A percentile compares a stretch with the other conserved stretches of the same genome.
These are phyloP conservation scores for Coryphaenoides rupestris DNA, from an alignment of 2,113 vertebrate genomes.

Conservation along the genomic window DNA sequence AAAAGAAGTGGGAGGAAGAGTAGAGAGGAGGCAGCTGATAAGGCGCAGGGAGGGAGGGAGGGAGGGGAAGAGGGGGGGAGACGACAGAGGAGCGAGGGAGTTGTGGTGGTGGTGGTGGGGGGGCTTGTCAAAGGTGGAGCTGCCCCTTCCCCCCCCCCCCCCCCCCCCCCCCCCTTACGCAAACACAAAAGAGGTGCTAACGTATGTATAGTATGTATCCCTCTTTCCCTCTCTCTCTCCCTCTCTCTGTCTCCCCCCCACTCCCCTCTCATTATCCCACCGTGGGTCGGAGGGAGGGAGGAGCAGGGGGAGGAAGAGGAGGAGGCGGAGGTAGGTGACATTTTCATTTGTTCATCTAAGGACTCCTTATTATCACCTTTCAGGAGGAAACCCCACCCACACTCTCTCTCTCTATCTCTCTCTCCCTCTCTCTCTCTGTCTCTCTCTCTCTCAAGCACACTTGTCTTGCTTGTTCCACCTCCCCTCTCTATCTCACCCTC, in stretches of 20 bases:
- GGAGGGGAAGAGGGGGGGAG: conserved; percentile 8
- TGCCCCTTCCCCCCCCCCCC: too few relatives aligned
- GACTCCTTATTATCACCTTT: conserved; percentile 72
- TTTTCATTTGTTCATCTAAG: conserved; percentile 71
- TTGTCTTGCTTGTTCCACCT: background rate
- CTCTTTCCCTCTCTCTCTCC: too few relatives aligned
- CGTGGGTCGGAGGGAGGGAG: conserved; percentile 38
- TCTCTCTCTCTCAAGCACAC: conserved; percentile 20
- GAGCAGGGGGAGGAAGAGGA: background rate
- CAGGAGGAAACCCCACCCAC: conserved; percentile 48
- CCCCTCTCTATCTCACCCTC: background rate
- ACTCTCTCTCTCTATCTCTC: background rate
- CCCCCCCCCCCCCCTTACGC: too few relatives aligned
- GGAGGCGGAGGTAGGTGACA: conserved; percentile 38
- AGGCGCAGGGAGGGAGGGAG: conserved; percentile 17
- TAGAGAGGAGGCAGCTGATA: conserved; percentile 17
- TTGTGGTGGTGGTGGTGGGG: conserved; percentile 46
- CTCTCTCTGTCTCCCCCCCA: too few relatives aligned
- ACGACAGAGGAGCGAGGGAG: too few relatives aligned
- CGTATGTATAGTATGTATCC: too few relatives aligned
- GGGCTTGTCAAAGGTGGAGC: too few relatives aligned
- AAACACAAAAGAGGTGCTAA: too few relatives aligned
- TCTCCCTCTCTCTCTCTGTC: conserved; percentile 17
- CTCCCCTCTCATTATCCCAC: conserved; percentile 15
- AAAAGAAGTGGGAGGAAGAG: conserved; percentile 20